Evolutionary conservation across 2,888 invertebrate species (phyloP), one percentile per base, ranked within the genome.

Genomic region (Candidula unifasciata): DNA sequence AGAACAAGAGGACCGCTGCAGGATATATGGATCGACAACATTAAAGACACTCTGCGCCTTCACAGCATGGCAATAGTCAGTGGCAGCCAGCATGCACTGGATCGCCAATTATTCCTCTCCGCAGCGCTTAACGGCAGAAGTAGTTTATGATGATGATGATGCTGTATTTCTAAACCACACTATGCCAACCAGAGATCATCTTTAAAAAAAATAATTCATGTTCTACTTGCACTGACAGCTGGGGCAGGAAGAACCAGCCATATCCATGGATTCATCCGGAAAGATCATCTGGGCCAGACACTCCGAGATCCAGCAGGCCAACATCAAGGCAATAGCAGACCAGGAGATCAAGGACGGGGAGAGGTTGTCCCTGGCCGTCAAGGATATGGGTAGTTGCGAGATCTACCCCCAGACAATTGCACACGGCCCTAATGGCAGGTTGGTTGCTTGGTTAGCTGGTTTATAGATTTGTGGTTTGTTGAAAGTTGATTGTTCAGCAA

Each of bases 221-320:
- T 44, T 44, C 44, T 44, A 44, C 13, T 0, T 44, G 1, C 13
- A 44, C 44, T 44, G 33, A 8, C 68, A 87, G 87, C 27, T 87
- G n/a, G 99, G 99, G 0, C 95, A 99, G 71, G 99, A 99, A 93
- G 99, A 99, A 93, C 99, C 99, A 0, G 99, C 99, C 0, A 98
- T 99, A 92, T 98, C 99, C 0, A 99, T 99, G 99, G 99, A 99
- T 94, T 96, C 97, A 0, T 96, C 96, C 91, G 99, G 99, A 44
- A 99, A 99, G 95, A 99, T 99, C 86, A 97, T 99, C 84, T 99
- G 99, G 98, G 99, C 99, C 0, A 96, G 97, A 92, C 99, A 99
- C 94, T 98, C 98, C 0, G 99, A 99, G 94, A 96, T 99, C 93
- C 99, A 99, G 93, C 99, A 99, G 94, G 97, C 97, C 13, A 98